Conservation (phyloP, 2,797 vertebrate species). For the Xenops minutus region DNA sequence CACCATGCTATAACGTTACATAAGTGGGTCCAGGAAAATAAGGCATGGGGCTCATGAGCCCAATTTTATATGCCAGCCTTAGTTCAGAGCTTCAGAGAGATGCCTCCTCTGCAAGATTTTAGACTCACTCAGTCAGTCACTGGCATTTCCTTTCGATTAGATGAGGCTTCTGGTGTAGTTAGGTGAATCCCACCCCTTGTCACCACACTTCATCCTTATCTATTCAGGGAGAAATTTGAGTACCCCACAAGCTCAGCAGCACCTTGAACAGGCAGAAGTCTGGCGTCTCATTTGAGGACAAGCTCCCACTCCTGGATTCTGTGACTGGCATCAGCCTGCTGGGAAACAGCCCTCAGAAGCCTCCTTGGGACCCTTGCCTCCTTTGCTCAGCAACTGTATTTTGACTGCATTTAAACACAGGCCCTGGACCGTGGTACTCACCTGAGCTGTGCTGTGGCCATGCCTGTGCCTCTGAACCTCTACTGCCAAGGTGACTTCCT, state of each 20-base stretch:
- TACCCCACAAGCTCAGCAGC: not conserved
- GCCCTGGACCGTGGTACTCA: not conserved
- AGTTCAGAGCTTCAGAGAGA: not conserved
- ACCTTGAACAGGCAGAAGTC: not conserved
- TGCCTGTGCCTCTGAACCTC: not conserved
- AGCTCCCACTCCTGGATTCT: not conserved
- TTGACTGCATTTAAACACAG: not conserved
- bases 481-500: not conserved
- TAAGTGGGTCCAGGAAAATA: not conserved
- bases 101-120: not conserved
- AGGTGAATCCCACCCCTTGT: not conserved
- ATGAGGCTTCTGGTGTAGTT: not conserved
- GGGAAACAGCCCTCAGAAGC: not conserved
- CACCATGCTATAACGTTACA: not conserved
- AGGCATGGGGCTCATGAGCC: fast-evolving
- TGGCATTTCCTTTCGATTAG: not conserved
- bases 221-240: not conserved
- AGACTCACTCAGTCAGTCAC: not conserved
- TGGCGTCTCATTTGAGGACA: not conserved
- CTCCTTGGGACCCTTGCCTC: fast-evolving
- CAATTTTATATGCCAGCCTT: not conserved
- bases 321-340: not conserved
- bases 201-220: not conserved
- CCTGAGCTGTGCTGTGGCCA: not conserved
- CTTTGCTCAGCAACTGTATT: not conserved